Evolutionary conservation across 1,140 invertebrate genomes (phyloP).

Genomic region (Periplaneta americana): DNA sequence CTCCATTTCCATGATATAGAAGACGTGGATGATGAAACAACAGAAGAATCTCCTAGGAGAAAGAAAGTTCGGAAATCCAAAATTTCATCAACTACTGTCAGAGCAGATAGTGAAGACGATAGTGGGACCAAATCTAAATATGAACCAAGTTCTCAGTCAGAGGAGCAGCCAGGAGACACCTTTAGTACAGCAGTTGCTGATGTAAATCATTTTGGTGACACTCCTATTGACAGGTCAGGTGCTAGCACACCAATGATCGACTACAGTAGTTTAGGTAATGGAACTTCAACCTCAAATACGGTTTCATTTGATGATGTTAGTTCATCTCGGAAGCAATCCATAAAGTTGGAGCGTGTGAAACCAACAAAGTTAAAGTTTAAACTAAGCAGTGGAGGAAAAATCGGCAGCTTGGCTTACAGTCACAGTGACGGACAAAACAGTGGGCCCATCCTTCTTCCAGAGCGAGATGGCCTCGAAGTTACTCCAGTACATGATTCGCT

Average conservation of each 20-base stretch:
- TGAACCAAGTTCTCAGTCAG: not conserved
- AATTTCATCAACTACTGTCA: not conserved
- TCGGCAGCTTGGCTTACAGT: not conserved
- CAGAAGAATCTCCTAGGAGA: conserved; percentile 22
- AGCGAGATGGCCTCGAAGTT: not conserved
- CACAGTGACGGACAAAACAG: not conserved
- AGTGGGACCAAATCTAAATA: not conserved
- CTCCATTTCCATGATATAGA: conserved; percentile 64
- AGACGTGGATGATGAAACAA: conserved; percentile 51
- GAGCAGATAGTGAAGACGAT: not conserved
- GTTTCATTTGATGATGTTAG: not conserved
- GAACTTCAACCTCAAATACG: not conserved
- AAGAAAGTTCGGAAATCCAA: conserved; percentile 2
- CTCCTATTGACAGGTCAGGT: not conserved
- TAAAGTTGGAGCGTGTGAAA: not conserved
- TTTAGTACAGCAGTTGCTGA: not conserved
- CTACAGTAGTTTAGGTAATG: conserved; percentile 19
- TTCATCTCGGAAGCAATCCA: not conserved
- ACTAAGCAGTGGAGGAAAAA: not conserved
- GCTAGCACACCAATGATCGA: conserved; percentile 17
- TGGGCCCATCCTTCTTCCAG: not conserved
- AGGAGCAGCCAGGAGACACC: not conserved
- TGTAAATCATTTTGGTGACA: not conserved
- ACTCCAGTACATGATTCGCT: not conserved
- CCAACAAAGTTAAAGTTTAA: not conserved